phyloP scores from a whole-genome alignment of 1,140 invertebrate species.

The Trichonephila clavipes region DNA sequence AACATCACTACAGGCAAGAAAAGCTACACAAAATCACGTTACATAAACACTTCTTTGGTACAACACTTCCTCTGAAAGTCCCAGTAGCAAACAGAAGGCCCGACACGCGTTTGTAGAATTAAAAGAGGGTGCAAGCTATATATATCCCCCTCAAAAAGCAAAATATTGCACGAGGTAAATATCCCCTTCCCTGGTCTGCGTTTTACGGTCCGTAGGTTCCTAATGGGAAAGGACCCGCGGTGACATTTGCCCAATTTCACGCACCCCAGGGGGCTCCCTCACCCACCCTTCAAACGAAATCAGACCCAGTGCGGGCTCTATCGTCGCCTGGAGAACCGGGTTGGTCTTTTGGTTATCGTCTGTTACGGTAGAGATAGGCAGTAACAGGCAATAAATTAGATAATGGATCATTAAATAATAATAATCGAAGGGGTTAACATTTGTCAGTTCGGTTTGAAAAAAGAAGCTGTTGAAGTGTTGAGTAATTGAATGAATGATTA shows the following conservation, averaged over 20 bases:
- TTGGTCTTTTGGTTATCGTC: not conserved
- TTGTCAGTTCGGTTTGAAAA: not conserved
- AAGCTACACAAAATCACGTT: too few relatives aligned
- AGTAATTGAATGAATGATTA: too few relatives aligned
- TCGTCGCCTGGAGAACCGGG: conserved; percentile 15
- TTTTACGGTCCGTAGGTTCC: conserved; percentile 44
- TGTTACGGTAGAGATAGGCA: conserved; percentile 9
- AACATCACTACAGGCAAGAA: too few relatives aligned
- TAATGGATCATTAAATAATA: conserved; percentile 52
- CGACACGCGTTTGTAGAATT: not conserved
- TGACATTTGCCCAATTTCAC: conserved; percentile 74
- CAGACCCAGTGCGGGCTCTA: not conserved
- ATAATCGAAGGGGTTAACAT: not conserved
- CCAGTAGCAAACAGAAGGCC: conserved; percentile 18
- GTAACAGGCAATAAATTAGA: conserved; percentile 45
- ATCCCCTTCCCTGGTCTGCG: conserved; percentile 4
- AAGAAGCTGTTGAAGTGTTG: not conserved
- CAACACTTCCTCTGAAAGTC: not conserved
- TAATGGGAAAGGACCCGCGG: conserved; percentile 60
- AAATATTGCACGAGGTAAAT: not conserved
- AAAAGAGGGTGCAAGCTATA: not conserved
- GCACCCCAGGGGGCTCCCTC: conserved; percentile 47
- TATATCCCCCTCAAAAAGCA: not conserved
- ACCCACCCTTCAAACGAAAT: conserved; percentile 13
- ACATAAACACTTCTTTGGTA: not conserved